Evolutionary conservation across 1,140 invertebrate species (phyloP), one percentile per base, ranked within the genome.

Genomic region (Drosophila albomicans): DNA sequence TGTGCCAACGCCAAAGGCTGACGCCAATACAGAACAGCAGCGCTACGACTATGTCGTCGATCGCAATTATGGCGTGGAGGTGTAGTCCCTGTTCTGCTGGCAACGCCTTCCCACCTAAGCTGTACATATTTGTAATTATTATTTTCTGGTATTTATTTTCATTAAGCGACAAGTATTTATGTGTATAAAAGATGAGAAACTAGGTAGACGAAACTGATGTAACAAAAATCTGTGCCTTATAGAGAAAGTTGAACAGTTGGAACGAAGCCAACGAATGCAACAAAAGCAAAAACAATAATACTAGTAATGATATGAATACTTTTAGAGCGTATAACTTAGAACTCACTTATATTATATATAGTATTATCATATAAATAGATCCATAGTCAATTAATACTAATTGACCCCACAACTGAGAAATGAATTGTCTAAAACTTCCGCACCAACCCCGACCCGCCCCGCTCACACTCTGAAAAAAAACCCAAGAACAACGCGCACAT

Each of bases 11-110:
- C 43, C 70, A 54, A 52, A 85, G 5, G 51, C 54, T 16, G 93
- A 93, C 8, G 78, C 32, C n/a, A 81, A 74, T 35, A 76, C 89
- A 56, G 93, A 94, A 66, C 93, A 94, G 11, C 93, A 94, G 67
- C 94, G 95, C 65, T 96, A 95, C 86, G 95, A 95, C 73, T 96
- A 96, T 84, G 95, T 95, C 15, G 94, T 96, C 54, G 95, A 96
- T 87, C 92, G 95, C 69, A 95, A 94, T 56, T 94, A 95, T 66
- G 95, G 95, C 56, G 95, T 96, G 59, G 95, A 96, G 92, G 95
- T 96, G 59, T 96, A 93, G 68, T 69, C 56, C 20, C 25, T 67
- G 6, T 32, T 32, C 16, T 25, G 64, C 63, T 43, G 43, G 63
- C 51, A 45, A 16, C 38, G 16, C 64, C 61, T 41, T 69, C 78